Evolutionary conservation across 2,797 vertebrate species (phyloP), one percentile per base, ranked within the genome.

Genomic region (Sphaeramia orbicularis): DNA sequence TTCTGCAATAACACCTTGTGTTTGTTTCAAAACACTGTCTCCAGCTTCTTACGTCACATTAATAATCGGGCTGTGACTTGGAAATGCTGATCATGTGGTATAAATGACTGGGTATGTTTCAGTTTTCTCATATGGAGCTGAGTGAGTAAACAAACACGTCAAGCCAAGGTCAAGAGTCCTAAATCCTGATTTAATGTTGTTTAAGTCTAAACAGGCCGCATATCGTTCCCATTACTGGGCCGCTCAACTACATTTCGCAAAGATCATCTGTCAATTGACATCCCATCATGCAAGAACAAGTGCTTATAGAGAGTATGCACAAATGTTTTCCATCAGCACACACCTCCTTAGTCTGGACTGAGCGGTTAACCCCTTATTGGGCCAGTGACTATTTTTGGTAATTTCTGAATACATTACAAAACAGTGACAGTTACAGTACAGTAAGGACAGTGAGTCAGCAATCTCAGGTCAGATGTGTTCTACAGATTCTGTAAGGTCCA

Each of bases 11-110:
- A 48, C 27, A 51, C 4, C 24, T 43, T 3, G 0, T 4, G 42
- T 53, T 37, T 49, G 52, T 44, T 30, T 65, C 48, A 27, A 52
- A 36, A 70, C 44, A 35, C 14, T 18, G 37, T 64, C 49, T 64
- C 4, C 12, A 18, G 42, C 44, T n/a, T 11, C n/a, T 54, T 11
- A 32, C 0, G 2, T 61, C 11, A 36, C n/a, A 44, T 47, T 12
- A 24, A 56, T 32, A 1, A 19, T 49, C 14, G 0, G 35, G 52
- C 43, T 37, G 10, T 1, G 12, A 3, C 1, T 48, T 4, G 11
- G 14, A 30, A 24, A 40, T 9, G 4, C 8, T 3, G 6, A 27
- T 44, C 13, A n/a, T 21, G 48, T 24, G 13, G 37, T 7, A 11
- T 40, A 15, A 42, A 10, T 18, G 19, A 47, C 27, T 24, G 15